phyloP scores from a whole-genome alignment of 1,140 invertebrate species.

The Zophobas atratus region DNA sequence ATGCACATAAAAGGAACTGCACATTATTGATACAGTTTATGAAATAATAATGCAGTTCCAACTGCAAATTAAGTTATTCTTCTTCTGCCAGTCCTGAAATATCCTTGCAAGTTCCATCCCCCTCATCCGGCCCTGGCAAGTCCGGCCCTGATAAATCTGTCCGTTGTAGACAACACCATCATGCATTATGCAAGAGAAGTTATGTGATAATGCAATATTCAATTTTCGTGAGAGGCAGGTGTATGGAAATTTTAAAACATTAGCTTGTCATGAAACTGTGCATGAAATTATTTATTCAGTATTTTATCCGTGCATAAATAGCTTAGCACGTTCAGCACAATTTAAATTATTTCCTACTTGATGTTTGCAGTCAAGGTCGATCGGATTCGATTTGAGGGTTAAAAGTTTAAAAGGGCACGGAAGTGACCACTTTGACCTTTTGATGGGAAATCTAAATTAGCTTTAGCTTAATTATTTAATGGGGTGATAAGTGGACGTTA shows the following conservation, averaged over 20 bases:
- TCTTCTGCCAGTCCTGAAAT: too few species aligned
- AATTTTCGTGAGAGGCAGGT: conserved; percentile 33
- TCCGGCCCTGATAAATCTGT: neutral
- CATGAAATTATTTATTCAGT: conserved; percentile 34
- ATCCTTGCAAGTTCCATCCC: too few species aligned
- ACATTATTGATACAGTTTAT: too few species aligned
- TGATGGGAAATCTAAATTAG: conserved; percentile 5
- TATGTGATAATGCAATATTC: conserved; percentile 32
- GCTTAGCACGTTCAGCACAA: neutral
- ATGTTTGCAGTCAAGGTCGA: conserved; percentile 3
- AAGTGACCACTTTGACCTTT: conserved; percentile 16
- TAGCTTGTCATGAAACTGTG: conserved; percentile 15
- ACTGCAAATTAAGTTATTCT: too few species aligned
- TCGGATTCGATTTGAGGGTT: neutral
- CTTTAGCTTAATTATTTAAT: neutral
- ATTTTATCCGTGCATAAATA: conserved; percentile 1
- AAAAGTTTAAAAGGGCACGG: neutral
- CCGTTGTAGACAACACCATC: neutral
- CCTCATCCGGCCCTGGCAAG: neutral
- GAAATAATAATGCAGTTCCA: too few species aligned
- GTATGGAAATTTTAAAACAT: conserved; percentile 33
- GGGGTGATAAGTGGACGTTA: too few species aligned
- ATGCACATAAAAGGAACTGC: too few species aligned
- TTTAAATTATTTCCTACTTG: conserved; percentile 18
- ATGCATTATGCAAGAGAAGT: conserved; percentile 24